Conservation (phyloP, 2,888 invertebrate genomes). For the Folsomia manolachei region DNA sequence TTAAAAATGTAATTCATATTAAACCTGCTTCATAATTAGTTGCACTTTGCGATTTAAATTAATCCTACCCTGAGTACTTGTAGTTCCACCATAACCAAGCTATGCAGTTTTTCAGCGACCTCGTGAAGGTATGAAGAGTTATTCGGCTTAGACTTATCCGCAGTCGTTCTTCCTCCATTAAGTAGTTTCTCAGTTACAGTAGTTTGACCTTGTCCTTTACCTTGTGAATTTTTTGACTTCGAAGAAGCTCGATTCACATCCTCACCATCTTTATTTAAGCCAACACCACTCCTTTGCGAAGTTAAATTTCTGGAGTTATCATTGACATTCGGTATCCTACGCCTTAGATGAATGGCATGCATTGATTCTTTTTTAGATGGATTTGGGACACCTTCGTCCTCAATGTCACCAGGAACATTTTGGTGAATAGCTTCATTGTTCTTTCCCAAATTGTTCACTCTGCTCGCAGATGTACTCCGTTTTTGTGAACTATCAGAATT, state of each 20-base stretch:
- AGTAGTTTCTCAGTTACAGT: background rate
- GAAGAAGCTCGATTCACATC: background rate
- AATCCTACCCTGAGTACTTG: background rate
- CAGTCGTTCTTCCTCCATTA: background rate
- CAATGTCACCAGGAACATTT: background rate
- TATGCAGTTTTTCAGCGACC: background rate
- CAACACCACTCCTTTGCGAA: background rate
- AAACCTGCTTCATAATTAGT: background rate
- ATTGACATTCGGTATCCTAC: background rate
- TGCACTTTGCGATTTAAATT: background rate
- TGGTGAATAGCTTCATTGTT: too few species aligned
- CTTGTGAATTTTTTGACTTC: background rate
- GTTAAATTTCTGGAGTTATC: background rate
- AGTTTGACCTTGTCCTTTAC: slow-evolving; percentile 1
- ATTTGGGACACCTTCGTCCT: too few species aligned
- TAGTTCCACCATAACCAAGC: background rate
- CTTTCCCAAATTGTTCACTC: too few species aligned
- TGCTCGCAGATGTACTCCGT: too few species aligned
- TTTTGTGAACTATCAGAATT: background rate
- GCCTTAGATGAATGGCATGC: background rate
- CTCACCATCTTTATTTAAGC: background rate
- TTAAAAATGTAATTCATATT: background rate
- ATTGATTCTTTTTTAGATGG: background rate
- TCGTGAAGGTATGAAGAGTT: background rate
- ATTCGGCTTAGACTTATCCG: background rate